Evolutionary conservation across 1,140 invertebrate species (phyloP).

Genomic region (Cephus cinctus): DNA sequence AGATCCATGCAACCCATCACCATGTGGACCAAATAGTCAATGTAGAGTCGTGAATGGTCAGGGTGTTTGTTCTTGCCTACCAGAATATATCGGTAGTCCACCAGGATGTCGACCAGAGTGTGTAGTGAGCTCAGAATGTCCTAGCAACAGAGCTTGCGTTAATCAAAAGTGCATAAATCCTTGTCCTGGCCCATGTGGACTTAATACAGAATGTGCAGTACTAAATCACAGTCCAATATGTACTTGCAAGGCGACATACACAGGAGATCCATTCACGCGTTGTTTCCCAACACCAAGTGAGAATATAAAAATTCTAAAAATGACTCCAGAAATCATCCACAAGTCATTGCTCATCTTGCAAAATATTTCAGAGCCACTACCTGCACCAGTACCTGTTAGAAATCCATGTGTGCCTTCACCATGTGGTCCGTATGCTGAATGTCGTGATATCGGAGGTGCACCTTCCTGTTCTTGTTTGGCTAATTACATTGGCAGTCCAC

Average conservation of each 20-base stretch:
- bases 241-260: constrained; percentile 45
- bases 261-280: constrained; percentile 49
- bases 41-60: constrained; percentile 45
- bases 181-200: constrained; percentile 49
- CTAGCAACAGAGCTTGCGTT: too few species aligned
- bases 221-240: constrained; percentile 54
- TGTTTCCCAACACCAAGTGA: constrained; percentile 52
- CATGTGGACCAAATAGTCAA: too few species aligned
- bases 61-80: constrained; percentile 40
- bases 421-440: constrained; percentile 56
- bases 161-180: constrained; percentile 46
- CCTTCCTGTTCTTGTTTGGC: constrained; percentile 63
- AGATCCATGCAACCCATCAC: constrained; percentile 45
- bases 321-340: too few species aligned
- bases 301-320: too few species aligned
- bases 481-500: constrained; percentile 57
- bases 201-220: constrained; percentile 47
- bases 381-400: constrained; percentile 1
- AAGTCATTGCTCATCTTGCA: too few species aligned
- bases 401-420: constrained; percentile 46
- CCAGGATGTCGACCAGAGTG: too few species aligned
- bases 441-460: too few species aligned
- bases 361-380: constrained; percentile 1
- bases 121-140: constrained; percentile 40
- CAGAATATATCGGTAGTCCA: too few species aligned